phyloP scores from a whole-genome alignment of 2,888 invertebrate genomes.

The Drosophila falleni region DNA sequence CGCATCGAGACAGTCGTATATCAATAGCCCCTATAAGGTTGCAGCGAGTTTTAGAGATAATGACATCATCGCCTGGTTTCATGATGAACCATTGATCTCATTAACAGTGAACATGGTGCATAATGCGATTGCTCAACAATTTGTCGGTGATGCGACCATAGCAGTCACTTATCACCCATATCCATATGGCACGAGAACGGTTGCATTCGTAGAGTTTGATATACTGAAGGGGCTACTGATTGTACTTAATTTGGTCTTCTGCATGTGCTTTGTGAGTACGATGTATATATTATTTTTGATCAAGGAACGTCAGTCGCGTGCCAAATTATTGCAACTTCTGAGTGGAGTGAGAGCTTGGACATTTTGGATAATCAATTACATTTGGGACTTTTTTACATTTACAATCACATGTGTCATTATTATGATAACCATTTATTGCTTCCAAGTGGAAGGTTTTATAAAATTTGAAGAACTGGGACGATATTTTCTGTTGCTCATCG shows the following conservation, averaged over 20 bases:
- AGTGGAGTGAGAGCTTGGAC: constrained; percentile 90
- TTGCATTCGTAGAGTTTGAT: constrained; percentile 85
- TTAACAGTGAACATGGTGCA: constrained; percentile 88
- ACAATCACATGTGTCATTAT: constrained; percentile 83
- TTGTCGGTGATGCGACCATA: constrained; percentile 70
- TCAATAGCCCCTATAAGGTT: constrained; percentile 87
- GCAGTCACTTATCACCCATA: constrained; percentile 89
- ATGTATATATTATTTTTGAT: constrained; percentile 88
- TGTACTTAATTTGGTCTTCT: constrained; percentile 90
- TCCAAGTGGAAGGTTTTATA: constrained; percentile 87
- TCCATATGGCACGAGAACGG: constrained; percentile 87
- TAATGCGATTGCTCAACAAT: constrained; percentile 87
- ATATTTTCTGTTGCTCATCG: constrained; percentile 88
- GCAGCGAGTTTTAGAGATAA: constrained; percentile 86
- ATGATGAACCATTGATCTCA: constrained; percentile 91
- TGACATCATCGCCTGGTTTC: constrained; percentile 89
- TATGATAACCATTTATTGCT: constrained; percentile 86
- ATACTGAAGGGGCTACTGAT: constrained; percentile 87
- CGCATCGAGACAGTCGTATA: constrained; percentile 81
- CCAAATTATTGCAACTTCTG: constrained; percentile 91
- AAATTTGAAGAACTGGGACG: constrained; percentile 83
- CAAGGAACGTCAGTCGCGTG: constrained; percentile 90
- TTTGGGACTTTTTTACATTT: constrained; percentile 85
- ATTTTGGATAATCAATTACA: constrained; percentile 90
- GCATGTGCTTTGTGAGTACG: constrained; percentile 90